phyloP scores from a whole-genome alignment of 2,888 invertebrate genomes.

The Calameuta idolon region DNA sequence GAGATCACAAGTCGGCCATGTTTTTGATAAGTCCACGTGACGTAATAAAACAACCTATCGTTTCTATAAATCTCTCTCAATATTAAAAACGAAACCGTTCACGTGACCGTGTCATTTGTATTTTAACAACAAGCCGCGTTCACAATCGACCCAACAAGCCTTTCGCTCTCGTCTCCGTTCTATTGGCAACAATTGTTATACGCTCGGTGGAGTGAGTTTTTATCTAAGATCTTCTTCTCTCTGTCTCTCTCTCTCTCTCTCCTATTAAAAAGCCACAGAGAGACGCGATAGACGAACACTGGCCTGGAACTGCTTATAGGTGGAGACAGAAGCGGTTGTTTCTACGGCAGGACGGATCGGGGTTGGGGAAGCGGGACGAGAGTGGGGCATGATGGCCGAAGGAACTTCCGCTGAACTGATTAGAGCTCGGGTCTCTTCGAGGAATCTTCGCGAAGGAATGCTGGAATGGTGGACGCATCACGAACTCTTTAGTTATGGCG shows the following conservation, averaged over 20 bases:
- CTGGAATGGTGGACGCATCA: constrained; percentile 22
- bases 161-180: not conserved
- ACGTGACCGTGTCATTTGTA: not conserved
- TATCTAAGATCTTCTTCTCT: not conserved
- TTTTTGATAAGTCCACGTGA: not conserved
- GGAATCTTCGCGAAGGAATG: constrained; percentile 48
- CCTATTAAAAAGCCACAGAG: not conserved
- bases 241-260: not conserved
- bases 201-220: not conserved
- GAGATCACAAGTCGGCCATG: constrained; percentile 29
- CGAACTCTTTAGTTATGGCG: not conserved
- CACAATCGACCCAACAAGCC: not conserved
- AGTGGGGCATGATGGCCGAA: not conserved
- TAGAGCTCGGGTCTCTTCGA: constrained; percentile 46
- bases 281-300: not conserved
- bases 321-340: not conserved
- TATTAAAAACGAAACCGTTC: constrained; percentile 19
- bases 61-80: constrained; percentile 13
- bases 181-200: not conserved
- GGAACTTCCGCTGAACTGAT: constrained; percentile 53
- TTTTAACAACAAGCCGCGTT: not conserved
- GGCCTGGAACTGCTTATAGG: not conserved
- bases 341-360: not conserved
- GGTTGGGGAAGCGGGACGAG: not conserved
- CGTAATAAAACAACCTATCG: not conserved